These are phyloP conservation scores for Venustaconcha ellipsiformis DNA, from an alignment of 1,140 invertebrate species.

Conservation along the genomic window DNA sequence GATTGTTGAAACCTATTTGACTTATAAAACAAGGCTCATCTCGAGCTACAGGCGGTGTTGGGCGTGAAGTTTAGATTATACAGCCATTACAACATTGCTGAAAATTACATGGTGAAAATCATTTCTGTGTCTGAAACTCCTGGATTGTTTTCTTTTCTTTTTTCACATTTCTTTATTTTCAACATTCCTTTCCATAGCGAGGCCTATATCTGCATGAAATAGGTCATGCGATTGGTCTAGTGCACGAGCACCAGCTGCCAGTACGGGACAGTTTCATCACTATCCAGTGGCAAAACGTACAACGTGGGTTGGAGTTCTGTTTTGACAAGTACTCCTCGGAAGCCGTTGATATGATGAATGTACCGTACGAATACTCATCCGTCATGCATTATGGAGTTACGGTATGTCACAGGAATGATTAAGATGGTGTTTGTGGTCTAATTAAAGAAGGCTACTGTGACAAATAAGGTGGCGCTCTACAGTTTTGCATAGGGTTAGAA, in stretches of 20 bases:
- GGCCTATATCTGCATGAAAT: slow-evolving; percentile 67
- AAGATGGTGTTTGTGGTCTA: not conserved
- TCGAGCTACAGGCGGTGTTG: not conserved
- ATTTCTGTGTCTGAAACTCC: not conserved
- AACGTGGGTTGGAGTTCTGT: slow-evolving; percentile 66
- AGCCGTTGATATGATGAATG: slow-evolving; percentile 67
- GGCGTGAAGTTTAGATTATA: not conserved
- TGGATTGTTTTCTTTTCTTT: not conserved
- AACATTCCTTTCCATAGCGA: slow-evolving; percentile 30
- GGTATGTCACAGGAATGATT: slow-evolving; percentile 18
- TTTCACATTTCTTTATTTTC: not conserved
- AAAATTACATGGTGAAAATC: too few relatives aligned
- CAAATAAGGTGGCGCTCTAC: too few relatives aligned
- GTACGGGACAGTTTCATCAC: slow-evolving; percentile 77
- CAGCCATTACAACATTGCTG: too few relatives aligned
- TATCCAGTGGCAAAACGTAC: slow-evolving; percentile 78
- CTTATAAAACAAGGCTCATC: not conserved
- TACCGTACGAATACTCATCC: slow-evolving; percentile 71
- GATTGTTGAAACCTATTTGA: not conserved
- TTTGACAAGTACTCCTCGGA: slow-evolving; percentile 69
- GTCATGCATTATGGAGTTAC: slow-evolving; percentile 64
- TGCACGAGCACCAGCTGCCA: slow-evolving; percentile 77
- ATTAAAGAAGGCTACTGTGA: too few relatives aligned
- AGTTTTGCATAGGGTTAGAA: too few relatives aligned
- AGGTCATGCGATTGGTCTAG: slow-evolving; percentile 70